phyloP scores from a whole-genome alignment of 2,797 vertebrate species.

The Borostomias antarcticus region DNA sequence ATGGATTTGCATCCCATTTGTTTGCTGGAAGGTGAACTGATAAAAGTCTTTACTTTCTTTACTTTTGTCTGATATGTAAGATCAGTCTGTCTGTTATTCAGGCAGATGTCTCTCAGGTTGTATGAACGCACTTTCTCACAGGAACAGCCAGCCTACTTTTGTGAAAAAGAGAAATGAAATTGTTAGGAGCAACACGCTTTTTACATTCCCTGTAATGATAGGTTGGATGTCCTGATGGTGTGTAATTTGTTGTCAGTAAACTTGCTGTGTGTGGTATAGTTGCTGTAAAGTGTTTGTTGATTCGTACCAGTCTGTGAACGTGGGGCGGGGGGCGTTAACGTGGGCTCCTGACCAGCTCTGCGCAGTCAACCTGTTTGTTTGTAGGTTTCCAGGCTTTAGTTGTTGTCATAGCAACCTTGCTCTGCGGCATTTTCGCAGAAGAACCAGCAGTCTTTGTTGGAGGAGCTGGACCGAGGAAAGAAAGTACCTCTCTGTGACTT shows the following conservation, averaged over 20 bases:
- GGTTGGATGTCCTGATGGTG: not conserved
- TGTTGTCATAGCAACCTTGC: constrained; percentile 61
- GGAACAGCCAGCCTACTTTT: constrained; percentile 6
- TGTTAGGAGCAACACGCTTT: not conserved
- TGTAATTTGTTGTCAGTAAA: not conserved
- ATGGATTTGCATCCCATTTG: constrained; percentile 66
- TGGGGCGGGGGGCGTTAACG: not conserved
- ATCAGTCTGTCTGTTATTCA: constrained; percentile 6
- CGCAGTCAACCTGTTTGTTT: constrained; percentile 59
- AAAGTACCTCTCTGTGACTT: constrained; percentile 49
- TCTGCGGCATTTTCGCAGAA: constrained; percentile 62
- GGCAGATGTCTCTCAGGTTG: constrained; percentile 5
- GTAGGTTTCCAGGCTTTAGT: constrained; percentile 50
- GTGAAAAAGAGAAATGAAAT: not conserved
- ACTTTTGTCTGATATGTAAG: too few relatives aligned
- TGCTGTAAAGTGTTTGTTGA: not conserved
- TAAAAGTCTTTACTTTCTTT: not conserved
- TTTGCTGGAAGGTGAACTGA: constrained; percentile 17
- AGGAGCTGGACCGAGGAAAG: constrained; percentile 46
- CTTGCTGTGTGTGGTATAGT: constrained; percentile 2
- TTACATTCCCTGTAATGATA: not conserved
- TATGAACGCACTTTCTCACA: constrained; percentile 4
- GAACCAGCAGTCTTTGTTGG: constrained; percentile 42
- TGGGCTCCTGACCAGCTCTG: constrained; percentile 20
- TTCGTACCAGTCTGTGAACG: not conserved